These are phyloP conservation scores for Nesidiocoris tenuis DNA, from an alignment of 2,888 invertebrate species.

Conservation along the genomic window DNA sequence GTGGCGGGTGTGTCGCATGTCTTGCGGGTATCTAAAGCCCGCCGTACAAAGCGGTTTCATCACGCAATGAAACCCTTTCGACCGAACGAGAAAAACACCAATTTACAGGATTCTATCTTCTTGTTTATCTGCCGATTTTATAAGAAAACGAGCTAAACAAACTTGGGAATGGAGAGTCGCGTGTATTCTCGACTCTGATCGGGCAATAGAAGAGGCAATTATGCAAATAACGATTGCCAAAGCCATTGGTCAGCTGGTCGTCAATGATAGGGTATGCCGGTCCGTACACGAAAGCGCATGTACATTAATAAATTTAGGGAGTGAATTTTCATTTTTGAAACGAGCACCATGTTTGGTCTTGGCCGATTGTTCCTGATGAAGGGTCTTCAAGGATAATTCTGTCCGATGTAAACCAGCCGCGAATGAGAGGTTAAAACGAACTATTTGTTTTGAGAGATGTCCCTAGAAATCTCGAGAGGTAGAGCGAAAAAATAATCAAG, in stretches of 20 bases:
- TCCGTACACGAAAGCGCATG: neutral
- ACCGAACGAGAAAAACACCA: slow-evolving; percentile 5
- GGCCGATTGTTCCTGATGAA: too few relatives aligned
- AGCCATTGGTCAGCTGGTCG: neutral
- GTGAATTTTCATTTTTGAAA: too few relatives aligned
- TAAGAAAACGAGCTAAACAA: neutral
- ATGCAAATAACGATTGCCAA: neutral
- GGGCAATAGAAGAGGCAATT: slow-evolving; percentile 26
- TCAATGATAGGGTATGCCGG: neutral
- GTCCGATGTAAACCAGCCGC: too few relatives aligned
- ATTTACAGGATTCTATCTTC: neutral
- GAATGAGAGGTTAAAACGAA: too few relatives aligned
- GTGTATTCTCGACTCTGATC: neutral
- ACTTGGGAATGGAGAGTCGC: neutral
- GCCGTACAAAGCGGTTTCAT: neutral
- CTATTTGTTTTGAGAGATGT: too few relatives aligned
- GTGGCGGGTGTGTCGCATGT: neutral
- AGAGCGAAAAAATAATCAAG: too few relatives aligned
- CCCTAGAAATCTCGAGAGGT: too few relatives aligned
- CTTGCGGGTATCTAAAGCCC: neutral
- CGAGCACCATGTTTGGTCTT: too few relatives aligned
- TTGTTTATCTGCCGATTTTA: slow-evolving; percentile 6
- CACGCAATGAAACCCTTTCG: neutral
- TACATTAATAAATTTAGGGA: neutral
- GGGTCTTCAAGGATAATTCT: too few relatives aligned